A percentile compares a stretch with the other conserved stretches of the same genome.
Conservation (phyloP, 1,140 invertebrate species). For the Philopotamus ludificatus region DNA sequence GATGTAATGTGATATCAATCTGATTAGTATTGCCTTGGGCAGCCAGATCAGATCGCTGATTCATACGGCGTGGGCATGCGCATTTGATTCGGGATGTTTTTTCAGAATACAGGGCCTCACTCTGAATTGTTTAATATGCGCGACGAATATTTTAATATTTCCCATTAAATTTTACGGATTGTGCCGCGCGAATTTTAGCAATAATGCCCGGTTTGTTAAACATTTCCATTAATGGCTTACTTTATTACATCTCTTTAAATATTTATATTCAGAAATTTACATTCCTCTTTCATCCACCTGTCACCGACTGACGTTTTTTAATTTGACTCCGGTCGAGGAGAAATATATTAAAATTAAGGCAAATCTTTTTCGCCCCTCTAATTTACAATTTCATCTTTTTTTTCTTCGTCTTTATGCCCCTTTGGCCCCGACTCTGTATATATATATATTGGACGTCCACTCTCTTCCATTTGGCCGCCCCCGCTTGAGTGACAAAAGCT, state of each 20-base stretch:
- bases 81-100: too few species aligned
- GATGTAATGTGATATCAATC: too few species aligned
- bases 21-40: too few species aligned
- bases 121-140: too few species aligned
- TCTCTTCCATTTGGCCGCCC: background rate
- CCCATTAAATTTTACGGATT: background rate
- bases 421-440: too few species aligned
- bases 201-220: background rate
- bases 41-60: too few species aligned
- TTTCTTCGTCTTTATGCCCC: constrained; percentile 20
- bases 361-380: constrained; percentile 36
- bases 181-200: background rate
- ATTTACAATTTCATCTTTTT: constrained; percentile 36
- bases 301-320: constrained; percentile 35
- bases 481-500: constrained; percentile 24
- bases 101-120: too few species aligned
- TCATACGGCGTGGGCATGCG: too few species aligned
- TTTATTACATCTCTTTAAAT: constrained; percentile 23
- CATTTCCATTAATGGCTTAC: constrained; percentile 13
- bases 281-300: constrained; percentile 31
- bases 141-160: too few species aligned
- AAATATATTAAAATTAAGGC: constrained; percentile 37
- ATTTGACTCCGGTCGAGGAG: constrained; percentile 20
- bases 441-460: constrained; percentile 8
- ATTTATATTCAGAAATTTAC: constrained; percentile 28